phyloP scores from a whole-genome alignment of 2,113 vertebrate genomes.

The Pluvianellus socialis region DNA sequence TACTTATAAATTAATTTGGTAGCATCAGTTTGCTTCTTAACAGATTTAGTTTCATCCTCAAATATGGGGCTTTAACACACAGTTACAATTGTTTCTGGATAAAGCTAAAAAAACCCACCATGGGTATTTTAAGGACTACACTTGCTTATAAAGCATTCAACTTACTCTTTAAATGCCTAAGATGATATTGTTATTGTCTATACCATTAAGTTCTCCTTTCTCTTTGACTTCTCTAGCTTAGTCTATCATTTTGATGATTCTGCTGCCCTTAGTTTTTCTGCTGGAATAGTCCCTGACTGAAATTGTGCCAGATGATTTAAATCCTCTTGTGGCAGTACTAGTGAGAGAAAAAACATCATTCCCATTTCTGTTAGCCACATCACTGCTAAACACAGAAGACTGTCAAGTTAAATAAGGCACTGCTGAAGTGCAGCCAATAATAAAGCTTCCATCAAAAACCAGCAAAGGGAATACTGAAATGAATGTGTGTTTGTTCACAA shows the following conservation, averaged over 20 bases:
- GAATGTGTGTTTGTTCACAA: background rate
- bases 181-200: background rate
- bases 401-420: background rate
- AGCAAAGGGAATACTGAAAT: background rate
- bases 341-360: background rate
- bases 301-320: background rate
- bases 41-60: background rate
- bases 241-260: background rate
- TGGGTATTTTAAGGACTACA: background rate
- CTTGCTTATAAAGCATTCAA: background rate
- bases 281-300: background rate
- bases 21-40: background rate
- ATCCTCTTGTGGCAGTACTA: background rate
- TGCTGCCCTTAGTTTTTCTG: background rate
- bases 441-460: background rate
- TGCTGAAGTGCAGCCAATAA: constrained; percentile 5
- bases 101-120: background rate
- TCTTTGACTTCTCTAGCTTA: background rate
- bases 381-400: background rate
- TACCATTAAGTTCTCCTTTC: background rate
- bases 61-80: background rate
- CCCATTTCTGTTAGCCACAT: background rate
- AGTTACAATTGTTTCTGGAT: background rate
- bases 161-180: background rate
- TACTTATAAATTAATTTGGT: background rate